Percentiles rank a stretch among this genome's conserved stretches.
Evolutionary conservation across 2,797 vertebrate genomes (phyloP).

Genomic region (Phoebastria nigripes): DNA sequence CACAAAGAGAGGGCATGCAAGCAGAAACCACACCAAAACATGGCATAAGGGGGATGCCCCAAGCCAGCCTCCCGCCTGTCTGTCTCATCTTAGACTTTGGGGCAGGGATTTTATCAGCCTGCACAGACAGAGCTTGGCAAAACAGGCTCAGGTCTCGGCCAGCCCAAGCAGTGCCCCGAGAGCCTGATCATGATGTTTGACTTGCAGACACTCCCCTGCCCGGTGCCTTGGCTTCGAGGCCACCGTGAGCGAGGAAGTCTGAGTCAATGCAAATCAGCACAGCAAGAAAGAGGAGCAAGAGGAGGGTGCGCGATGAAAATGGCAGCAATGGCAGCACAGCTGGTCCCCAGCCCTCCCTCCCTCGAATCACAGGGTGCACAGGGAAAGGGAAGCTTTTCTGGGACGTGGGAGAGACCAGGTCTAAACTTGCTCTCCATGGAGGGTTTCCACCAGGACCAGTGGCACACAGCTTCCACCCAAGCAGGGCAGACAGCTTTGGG

Average conservation of each 20-base stretch:
- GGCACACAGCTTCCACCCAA: neutral
- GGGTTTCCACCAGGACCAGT: neutral
- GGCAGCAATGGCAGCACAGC: neutral
- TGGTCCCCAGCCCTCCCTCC: neutral
- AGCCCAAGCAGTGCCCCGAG: neutral
- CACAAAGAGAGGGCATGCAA: neutral
- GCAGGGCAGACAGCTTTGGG: fast-evolving
- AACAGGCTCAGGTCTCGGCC: neutral
- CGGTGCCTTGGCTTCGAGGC: neutral
- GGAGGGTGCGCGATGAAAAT: neutral
- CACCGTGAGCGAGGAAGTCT: neutral
- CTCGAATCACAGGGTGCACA: fast-evolving
- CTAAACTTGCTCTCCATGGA: neutral
- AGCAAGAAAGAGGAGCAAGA: neutral
- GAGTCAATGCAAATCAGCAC: neutral
- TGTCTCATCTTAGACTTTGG: fast-evolving
- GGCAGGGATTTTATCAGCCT: neutral
- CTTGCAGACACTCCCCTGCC: neutral
- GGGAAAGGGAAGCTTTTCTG: neutral
- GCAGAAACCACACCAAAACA: neutral
- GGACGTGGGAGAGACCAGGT: neutral
- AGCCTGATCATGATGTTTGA: neutral
- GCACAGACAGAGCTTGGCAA: neutral
- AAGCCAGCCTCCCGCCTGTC: fast-evolving
- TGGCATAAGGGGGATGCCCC: fast-evolving